Base-by-base conservation (phyloP, 2,797 vertebrate genomes). In the Pitangus sulphuratus region DNA sequence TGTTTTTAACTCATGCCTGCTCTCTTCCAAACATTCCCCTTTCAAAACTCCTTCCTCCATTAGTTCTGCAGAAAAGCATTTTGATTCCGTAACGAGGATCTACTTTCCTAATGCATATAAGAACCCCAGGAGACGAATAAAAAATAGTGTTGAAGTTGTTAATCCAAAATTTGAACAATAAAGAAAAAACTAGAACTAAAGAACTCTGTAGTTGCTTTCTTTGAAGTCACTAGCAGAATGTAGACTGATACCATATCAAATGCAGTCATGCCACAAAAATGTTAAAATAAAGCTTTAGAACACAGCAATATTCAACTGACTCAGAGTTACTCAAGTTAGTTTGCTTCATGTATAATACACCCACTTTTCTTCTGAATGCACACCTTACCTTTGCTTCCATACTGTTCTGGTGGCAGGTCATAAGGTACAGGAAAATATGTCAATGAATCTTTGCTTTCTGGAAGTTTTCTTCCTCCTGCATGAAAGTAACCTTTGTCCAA, bases 381-480 rank as follows among this genome's bases (percentile, higher is more conserved):
- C 20, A 33, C 7, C 96, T 97, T 91, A 98, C 98, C 98, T 98
- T 97, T 98, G 58, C 71, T 97, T 74, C 95, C 97, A 11, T 98
- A 98, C 15, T 93, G 96, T 60, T 98, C 97, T n/a, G 97, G 98
- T 44, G 98, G 98, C 33, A 98, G 80, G 82, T 98, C 98, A 25
- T 97, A 98, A 1, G 98, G 98, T 72, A 98, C 98, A 33, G 98
- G 98, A 90, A 98, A 98, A 25, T 89, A 68, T 0, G 62, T 21
- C 8, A 33, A 20, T 8, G 96, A 76, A 44, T 95, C 93, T 44
- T 85, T 92, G 51, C 50, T 72, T 83, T 69, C 75, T 10, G 95
- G 83, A 87, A 95, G 87, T 57, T 94, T 93, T 72, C 96, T 97
- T 44, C 64, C 64, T 76, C 97, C 97, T 60, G 98, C 97, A 26